Conservation (phyloP, 2,113 vertebrate genomes). For the Casuarius casuarius region DNA sequence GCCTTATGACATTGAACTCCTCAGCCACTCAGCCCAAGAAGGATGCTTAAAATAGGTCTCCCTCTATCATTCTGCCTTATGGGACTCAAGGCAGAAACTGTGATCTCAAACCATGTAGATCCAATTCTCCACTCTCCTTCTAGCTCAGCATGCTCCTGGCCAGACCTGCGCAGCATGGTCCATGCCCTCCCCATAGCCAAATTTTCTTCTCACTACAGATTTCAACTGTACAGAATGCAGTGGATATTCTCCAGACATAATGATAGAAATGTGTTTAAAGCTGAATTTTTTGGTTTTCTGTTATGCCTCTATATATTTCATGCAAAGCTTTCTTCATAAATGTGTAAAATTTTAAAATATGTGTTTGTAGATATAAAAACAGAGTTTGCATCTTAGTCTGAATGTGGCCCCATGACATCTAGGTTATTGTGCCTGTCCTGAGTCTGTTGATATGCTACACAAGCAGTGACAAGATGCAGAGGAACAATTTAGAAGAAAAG, state of each 20-base stretch:
- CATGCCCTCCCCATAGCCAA: not conserved
- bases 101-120: not conserved
- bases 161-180: not conserved
- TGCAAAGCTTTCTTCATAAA: not conserved
- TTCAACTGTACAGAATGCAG: not conserved
- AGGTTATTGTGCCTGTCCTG: not conserved
- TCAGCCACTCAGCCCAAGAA: not conserved
- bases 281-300: not conserved
- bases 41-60: not conserved
- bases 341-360: not conserved
- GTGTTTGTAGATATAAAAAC: not conserved
- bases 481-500: constrained; percentile 4
- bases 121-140: not conserved
- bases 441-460: not conserved
- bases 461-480: not conserved
- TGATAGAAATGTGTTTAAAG: not conserved
- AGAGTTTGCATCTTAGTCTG: not conserved
- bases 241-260: not conserved
- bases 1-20: not conserved
- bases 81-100: not conserved
- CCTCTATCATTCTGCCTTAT: not conserved
- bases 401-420: not conserved
- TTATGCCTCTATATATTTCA: not conserved
- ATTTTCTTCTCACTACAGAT: not conserved
- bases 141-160: not conserved